A percentile compares a stretch with the other conserved stretches of the same genome.
These are phyloP conservation scores for Apostichopus californicus DNA, from an alignment of 35 echinoderm and acorn worm species.

Conservation along the genomic window DNA sequence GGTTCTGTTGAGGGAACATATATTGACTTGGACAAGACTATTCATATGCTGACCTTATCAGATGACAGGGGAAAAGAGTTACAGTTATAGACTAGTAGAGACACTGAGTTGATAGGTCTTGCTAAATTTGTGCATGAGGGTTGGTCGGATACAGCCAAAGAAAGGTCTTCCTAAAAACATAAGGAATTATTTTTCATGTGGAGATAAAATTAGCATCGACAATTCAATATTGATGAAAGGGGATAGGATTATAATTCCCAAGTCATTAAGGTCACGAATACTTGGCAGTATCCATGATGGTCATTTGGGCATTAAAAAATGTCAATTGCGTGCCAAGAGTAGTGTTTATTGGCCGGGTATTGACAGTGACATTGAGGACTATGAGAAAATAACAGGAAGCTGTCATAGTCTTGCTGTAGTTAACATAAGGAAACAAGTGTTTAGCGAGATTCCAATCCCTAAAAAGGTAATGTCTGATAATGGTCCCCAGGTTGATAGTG, in stretches of 20 bases:
- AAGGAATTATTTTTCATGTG: constrained; percentile 55
- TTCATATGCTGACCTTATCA: constrained; percentile 50
- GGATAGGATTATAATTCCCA: constrained; percentile 17
- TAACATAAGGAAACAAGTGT: constrained; percentile 25
- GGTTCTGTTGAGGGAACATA: constrained; percentile 22
- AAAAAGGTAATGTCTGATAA: constrained; percentile 52
- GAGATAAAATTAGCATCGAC: background rate
- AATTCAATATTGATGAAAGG: constrained; percentile 35
- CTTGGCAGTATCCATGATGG: constrained; percentile 15
- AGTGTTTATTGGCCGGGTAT: constrained; percentile 44
- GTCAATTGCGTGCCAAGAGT: constrained; percentile 29
- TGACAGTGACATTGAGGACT: constrained; percentile 41
- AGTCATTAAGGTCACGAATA: constrained; percentile 34
- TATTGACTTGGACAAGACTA: constrained; percentile 71
- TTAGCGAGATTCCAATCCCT: constrained; percentile 46
- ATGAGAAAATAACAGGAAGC: constrained; percentile 30
- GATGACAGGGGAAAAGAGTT: constrained; percentile 27
- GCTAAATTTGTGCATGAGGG: constrained; percentile 43
- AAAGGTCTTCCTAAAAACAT: constrained; percentile 18
- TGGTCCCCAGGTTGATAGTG: background rate
- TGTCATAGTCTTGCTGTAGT: background rate
- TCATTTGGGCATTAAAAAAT: constrained; percentile 23
- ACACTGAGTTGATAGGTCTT: constrained; percentile 3
- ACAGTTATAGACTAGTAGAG: background rate
- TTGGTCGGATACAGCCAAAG: constrained; percentile 11